Evolutionary conservation across 2,797 vertebrate genomes (phyloP).

Genomic region (Mormyrops attenuatus): DNA sequence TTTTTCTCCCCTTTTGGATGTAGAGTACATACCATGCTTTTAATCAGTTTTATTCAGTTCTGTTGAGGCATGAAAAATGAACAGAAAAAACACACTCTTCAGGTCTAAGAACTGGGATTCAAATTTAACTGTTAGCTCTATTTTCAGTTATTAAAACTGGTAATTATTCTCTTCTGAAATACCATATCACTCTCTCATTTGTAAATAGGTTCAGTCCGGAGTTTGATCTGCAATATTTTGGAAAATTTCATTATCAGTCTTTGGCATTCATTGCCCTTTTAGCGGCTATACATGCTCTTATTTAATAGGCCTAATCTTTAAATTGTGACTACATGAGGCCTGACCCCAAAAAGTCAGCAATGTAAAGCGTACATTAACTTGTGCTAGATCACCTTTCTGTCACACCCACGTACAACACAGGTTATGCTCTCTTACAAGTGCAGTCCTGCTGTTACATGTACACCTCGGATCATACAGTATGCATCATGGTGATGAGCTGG

Average conservation of each 20-base stretch:
- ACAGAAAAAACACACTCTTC: slow-evolving; percentile 4
- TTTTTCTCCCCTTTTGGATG: neutral
- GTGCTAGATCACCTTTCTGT: slow-evolving; percentile 26
- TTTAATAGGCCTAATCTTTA: slow-evolving; percentile 19
- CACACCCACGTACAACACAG: slow-evolving; percentile 9
- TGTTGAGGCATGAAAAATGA: neutral
- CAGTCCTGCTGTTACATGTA: slow-evolving; percentile 25
- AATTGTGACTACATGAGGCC: slow-evolving; percentile 28
- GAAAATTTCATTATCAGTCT: neutral
- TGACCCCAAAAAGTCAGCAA: slow-evolving; percentile 19
- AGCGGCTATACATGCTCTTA: neutral
- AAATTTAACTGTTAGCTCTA: neutral
- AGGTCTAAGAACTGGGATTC: neutral
- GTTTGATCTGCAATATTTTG: neutral
- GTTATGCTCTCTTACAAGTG: slow-evolving; percentile 22
- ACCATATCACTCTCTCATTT: neutral
- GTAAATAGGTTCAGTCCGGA: neutral
- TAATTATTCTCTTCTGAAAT: neutral
- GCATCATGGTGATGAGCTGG: neutral
- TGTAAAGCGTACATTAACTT: slow-evolving; percentile 31
- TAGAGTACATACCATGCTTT: neutral
- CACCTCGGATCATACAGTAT: neutral
- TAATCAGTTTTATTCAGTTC: neutral
- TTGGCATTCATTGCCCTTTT: neutral
- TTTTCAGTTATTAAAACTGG: neutral